Evolutionary conservation across 1,140 invertebrate genomes (phyloP).

Genomic region (Lepidurus arcticus): DNA sequence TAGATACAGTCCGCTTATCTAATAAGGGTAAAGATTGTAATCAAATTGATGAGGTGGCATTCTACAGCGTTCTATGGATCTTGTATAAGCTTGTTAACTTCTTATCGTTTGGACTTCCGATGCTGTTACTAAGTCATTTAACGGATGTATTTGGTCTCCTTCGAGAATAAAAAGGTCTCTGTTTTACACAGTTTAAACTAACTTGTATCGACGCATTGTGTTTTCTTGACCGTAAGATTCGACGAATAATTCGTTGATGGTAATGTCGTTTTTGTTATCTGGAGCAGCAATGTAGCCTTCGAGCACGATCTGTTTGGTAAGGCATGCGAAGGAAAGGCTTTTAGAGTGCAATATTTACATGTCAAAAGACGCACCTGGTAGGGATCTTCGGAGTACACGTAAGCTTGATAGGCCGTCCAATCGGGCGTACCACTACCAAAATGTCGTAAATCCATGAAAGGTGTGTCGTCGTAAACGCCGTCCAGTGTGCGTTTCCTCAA

Average conservation of each 20-base stretch:
- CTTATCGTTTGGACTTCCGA: too few species aligned
- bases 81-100: too few species aligned
- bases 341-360: background rate
- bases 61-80: too few species aligned
- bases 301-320: background rate
- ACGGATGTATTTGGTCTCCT: too few species aligned
- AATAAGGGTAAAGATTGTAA: too few species aligned
- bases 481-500: background rate
- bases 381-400: background rate
- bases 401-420: background rate
- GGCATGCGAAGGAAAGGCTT: background rate
- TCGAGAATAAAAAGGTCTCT: too few species aligned
- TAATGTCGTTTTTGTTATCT: background rate
- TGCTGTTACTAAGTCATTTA: too few species aligned
- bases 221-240: background rate
- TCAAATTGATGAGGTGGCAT: too few species aligned
- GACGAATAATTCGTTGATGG: background rate
- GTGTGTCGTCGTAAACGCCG: background rate
- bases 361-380: background rate
- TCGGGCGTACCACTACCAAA: slow-evolving; percentile 13
- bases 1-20: too few species aligned
- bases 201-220: background rate
- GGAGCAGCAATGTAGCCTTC: background rate
- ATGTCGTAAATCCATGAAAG: slow-evolving; percentile 15
- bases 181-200: too few species aligned